Evolutionary conservation across 2,888 invertebrate genomes (phyloP), one percentile per base, ranked within the genome.

Genomic region (Tubulanus polymorphus): DNA sequence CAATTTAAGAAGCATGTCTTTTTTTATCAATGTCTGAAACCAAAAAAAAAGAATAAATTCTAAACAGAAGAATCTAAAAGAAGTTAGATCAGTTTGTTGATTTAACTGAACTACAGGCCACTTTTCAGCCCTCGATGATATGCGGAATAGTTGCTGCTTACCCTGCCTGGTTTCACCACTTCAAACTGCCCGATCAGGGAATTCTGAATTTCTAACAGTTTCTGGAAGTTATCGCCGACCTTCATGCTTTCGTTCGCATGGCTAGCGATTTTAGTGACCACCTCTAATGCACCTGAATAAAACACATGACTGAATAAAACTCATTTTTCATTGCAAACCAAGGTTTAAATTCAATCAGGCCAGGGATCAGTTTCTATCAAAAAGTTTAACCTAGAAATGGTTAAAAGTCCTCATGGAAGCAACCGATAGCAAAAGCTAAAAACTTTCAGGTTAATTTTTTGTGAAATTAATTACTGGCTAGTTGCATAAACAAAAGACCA

Each of bases 1-100:
- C 56, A 86, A 80, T 72, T 87, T 87, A 63, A 82, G 81, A 47
- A 87, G 80, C 68, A 84, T 84, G 35, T 87, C 87, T 71, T 85
- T 84, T 69, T 84, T 85, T 18, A 87, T 71, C 59, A 87, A 81
- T 62, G 81, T 79, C 79, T 79, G 62, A 3, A 61, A 59, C 12
- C 54, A 35, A 37, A 57, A 30, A n/a, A n/a, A n/a, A 28, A 26
- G n/a, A 48, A 15, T 29, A 18, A 26, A 6, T 27, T 23, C 23
- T 5, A 28, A 58, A 56, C 10, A 29, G 26, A 55, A n/a, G n/a
- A 37, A 2, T n/a, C 18, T 23, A 10, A 46, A 35, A 20, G 2
- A 50, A 2, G 37, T n/a, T n/a, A n/a, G n/a, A n/a, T n/a, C n/a
- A n/a, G n/a, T n/a, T n/a, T n/a, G n/a, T n/a, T n/a, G n/a, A n/a